Conservation (phyloP, 2,113 vertebrate species). For the Apaloderma vittatum region DNA sequence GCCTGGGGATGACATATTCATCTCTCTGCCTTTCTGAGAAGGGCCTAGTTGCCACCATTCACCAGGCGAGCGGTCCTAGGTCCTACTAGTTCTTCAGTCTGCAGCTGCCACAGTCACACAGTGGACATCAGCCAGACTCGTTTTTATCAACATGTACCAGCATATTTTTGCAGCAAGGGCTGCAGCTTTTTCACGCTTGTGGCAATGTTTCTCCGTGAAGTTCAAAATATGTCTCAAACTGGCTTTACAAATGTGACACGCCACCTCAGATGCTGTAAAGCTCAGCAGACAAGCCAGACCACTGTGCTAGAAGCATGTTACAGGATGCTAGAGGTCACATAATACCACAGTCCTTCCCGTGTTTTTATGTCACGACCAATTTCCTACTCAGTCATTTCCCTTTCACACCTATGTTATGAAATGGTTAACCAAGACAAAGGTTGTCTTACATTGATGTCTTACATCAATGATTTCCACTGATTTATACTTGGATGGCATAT, state of each 20-base stretch:
- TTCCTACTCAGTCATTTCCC: background rate
- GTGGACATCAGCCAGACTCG: background rate
- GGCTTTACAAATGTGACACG: background rate
- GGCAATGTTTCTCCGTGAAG: background rate
- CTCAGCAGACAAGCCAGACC: background rate
- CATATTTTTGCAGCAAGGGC: background rate
- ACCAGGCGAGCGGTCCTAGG: accelerated
- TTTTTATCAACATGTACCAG: background rate
- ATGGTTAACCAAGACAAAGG: slow-evolving; percentile 9
- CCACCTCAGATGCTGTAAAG: background rate
- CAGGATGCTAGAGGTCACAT: background rate
- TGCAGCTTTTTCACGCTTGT: background rate
- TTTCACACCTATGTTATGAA: background rate
- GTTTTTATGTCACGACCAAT: background rate
- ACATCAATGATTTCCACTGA: background rate
- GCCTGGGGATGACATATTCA: background rate
- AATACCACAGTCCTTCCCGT: background rate
- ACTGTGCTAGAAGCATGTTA: background rate
- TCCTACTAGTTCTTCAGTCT: background rate
- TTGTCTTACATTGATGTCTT: background rate
- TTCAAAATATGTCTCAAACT: background rate
- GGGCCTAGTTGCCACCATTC: background rate
- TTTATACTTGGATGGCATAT: slow-evolving; percentile 22
- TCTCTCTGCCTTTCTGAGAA: background rate
- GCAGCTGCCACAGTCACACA: background rate